Evolutionary conservation across 2,888 invertebrate species (phyloP).

Genomic region (Agapetus fuscipes): DNA sequence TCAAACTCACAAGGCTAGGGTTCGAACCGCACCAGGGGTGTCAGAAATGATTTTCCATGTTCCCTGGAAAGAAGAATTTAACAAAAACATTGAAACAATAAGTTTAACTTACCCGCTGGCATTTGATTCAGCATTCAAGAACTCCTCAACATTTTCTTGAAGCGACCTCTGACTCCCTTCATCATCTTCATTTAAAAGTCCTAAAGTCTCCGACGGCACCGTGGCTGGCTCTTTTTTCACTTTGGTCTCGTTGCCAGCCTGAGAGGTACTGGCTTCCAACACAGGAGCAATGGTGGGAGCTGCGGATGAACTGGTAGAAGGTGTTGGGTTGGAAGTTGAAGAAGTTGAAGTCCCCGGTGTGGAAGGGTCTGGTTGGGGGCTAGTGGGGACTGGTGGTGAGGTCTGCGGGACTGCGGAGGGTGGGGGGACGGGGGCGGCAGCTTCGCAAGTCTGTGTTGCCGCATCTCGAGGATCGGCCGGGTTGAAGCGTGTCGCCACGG

Average conservation of each 20-base stretch:
- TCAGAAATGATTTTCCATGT: no score
- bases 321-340: no score
- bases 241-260: neutral
- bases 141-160: no score
- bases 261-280: neutral
- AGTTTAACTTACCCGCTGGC: no score
- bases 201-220: no score
- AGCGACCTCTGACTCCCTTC: no score
- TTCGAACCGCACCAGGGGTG: no score
- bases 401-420: conserved; percentile 26
- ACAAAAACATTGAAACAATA: no score
- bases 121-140: no score
- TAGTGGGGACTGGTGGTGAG: conserved; percentile 22
- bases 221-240: neutral
- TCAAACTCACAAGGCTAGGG: no score
- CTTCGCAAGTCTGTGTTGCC: conserved; percentile 36
- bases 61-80: no score
- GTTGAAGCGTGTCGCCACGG: conserved; percentile 51
- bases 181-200: no score
- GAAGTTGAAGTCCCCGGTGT: conserved; percentile 24
- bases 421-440: conserved; percentile 22
- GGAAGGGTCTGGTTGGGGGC: conserved; percentile 26
- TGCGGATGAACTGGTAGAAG: neutral
- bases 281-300: neutral
- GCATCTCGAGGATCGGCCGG: conserved; percentile 33